phyloP scores from a whole-genome alignment of 2,888 invertebrate species.

The Dynastes grantii region DNA sequence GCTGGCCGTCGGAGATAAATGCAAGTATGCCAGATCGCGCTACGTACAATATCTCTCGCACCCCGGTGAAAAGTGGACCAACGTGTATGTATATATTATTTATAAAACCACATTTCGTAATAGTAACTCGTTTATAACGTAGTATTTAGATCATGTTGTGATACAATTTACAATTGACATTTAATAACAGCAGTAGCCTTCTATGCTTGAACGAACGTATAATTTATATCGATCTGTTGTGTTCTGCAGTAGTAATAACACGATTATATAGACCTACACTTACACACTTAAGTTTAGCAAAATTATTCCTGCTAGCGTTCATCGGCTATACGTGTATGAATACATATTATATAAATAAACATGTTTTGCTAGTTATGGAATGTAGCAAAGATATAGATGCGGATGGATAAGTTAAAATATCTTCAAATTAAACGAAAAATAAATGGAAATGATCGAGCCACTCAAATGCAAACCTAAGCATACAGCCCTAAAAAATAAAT shows the following conservation, averaged over 20 bases:
- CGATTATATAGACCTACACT: not conserved
- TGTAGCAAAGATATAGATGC: too few species aligned
- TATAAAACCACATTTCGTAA: constrained; percentile 12
- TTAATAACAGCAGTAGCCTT: constrained; percentile 42
- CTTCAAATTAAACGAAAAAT: too few species aligned
- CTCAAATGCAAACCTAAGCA: too few species aligned
- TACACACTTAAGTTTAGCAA: constrained; percentile 15
- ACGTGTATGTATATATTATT: not conserved
- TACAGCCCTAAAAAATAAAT: too few species aligned
- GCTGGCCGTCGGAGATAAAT: too few species aligned
- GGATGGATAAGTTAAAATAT: too few species aligned
- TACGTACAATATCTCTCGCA: too few species aligned
- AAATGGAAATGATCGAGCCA: too few species aligned
- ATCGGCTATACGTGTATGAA: not conserved
- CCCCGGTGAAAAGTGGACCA: not conserved
- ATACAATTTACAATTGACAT: constrained; percentile 38
- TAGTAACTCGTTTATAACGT: constrained; percentile 24
- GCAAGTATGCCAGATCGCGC: too few species aligned
- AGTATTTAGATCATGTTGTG: constrained; percentile 27
- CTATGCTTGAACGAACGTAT: constrained; percentile 35
- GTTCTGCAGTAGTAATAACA: constrained; percentile 12
- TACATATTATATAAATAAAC: too few species aligned
- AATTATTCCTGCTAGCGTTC: not conserved
- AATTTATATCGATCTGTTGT: constrained; percentile 23
- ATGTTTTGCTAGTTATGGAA: too few species aligned